Evolutionary conservation across 2,113 vertebrate species (phyloP).

Genomic region (Carettochelys insculpta): DNA sequence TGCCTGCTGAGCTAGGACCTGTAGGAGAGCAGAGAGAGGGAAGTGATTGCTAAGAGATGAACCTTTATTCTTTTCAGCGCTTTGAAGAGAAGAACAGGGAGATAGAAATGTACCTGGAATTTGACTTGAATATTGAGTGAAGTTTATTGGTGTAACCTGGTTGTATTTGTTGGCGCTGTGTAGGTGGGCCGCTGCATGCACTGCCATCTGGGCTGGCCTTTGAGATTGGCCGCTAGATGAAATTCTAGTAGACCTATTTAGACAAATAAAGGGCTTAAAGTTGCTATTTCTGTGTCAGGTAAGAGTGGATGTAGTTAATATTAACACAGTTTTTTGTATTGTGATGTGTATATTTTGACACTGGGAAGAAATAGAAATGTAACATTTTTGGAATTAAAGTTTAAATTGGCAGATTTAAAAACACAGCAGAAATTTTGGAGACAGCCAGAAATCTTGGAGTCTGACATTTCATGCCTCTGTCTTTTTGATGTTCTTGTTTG

Average conservation of each 20-base stretch:
- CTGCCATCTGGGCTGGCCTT: neutral
- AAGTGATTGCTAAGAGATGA: neutral
- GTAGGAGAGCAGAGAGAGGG: neutral
- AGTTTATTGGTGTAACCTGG: neutral
- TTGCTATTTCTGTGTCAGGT: neutral
- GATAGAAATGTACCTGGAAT: neutral
- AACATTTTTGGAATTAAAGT: neutral
- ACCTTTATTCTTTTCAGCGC: neutral
- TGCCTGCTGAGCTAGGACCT: neutral
- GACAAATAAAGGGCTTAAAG: neutral
- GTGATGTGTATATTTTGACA: neutral
- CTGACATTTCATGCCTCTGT: neutral
- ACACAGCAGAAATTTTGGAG: neutral
- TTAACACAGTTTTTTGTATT: neutral
- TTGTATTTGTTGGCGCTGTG: neutral
- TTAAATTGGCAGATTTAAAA: neutral
- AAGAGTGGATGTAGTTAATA: neutral
- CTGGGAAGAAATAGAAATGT: neutral
- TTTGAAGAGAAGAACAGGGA: neutral
- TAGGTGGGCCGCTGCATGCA: neutral
- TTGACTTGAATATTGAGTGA: neutral
- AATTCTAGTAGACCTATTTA: neutral
- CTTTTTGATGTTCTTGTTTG: neutral
- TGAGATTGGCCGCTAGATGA: neutral
- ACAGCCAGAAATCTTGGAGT: no score